Evolutionary conservation across 2,113 vertebrate species (phyloP).

Genomic region (Sula dactylatra): DNA sequence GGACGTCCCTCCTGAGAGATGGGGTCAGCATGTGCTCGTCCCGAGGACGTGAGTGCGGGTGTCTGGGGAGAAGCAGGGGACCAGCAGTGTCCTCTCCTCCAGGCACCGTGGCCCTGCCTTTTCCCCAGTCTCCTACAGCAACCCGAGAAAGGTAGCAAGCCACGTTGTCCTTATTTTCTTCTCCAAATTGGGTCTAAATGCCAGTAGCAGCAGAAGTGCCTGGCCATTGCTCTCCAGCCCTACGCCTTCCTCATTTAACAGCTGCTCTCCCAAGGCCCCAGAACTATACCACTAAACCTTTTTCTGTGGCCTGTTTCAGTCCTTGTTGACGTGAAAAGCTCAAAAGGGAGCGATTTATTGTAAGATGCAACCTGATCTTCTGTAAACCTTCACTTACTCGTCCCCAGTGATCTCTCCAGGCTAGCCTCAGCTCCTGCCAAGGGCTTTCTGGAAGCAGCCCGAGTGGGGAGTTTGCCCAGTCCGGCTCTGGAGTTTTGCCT

Average conservation of each 20-base stretch:
- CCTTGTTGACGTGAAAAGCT: background rate
- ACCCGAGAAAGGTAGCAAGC: background rate
- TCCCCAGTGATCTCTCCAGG: background rate
- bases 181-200: background rate
- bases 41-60: accelerated
- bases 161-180: background rate
- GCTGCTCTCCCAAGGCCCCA: background rate
- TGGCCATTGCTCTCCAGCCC: background rate
- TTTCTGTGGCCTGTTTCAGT: background rate
- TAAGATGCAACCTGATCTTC: background rate
- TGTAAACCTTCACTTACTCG: background rate
- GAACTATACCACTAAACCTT: background rate
- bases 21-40: background rate
- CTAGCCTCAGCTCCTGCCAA: background rate
- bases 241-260: background rate
- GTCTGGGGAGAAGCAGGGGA: background rate
- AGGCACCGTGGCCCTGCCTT: accelerated
- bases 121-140: background rate
- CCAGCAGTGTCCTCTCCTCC: background rate
- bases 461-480: background rate
- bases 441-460: background rate
- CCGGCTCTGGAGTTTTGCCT: background rate
- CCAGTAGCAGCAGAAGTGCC: background rate
- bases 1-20: background rate
- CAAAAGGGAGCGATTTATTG: background rate